Evolutionary conservation across 2,797 vertebrate species (phyloP).

Genomic region (Varecia variegata): DNA sequence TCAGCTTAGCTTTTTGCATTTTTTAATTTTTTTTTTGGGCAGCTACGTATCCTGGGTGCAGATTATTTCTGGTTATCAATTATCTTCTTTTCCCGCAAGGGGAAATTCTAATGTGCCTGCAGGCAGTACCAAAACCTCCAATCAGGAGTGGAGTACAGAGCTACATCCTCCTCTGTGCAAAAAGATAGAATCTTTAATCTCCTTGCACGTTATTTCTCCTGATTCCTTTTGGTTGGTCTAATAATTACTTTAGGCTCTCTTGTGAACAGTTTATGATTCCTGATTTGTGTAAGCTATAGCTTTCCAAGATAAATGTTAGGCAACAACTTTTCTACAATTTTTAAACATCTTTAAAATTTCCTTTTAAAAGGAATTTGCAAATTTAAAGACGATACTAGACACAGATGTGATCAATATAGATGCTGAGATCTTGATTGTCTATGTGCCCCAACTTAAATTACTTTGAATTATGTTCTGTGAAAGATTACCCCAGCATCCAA

Average conservation of each 20-base stretch:
- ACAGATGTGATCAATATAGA: not conserved
- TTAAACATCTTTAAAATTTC: not conserved
- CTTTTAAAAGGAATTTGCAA: not conserved
- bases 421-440: not conserved
- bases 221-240: not conserved
- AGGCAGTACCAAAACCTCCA: not conserved
- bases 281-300: not conserved
- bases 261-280: not conserved
- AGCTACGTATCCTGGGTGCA: not conserved
- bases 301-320: not conserved
- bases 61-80: not conserved
- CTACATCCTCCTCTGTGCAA: not conserved
- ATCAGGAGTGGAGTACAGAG: not conserved
- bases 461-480: not conserved
- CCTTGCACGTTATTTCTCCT: not conserved
- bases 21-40: not conserved
- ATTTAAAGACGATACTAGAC: not conserved
- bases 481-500: not conserved
- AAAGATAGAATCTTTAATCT: not conserved
- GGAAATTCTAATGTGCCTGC: not conserved
- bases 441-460: not conserved
- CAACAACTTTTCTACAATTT: not conserved
- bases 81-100: not conserved
- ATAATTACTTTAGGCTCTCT: not conserved
- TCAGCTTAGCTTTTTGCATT: not conserved